Conservation (phyloP, 1,140 invertebrate species). For the Mactra quadrangularis region DNA sequence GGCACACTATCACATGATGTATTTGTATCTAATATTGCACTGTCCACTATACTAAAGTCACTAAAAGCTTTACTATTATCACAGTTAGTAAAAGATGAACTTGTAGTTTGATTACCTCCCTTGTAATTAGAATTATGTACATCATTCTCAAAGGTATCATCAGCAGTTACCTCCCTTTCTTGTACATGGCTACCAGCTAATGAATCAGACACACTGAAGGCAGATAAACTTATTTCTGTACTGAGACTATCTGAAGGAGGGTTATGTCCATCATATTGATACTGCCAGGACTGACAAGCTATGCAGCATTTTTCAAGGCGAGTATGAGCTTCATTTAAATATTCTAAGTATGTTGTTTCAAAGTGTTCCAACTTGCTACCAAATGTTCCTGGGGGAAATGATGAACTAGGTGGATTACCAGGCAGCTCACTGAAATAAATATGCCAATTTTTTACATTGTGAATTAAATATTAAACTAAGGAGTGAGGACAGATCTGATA, state of each 20-base stretch:
- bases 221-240: background rate
- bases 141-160: background rate
- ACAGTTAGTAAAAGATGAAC: background rate
- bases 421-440: constrained; percentile 53
- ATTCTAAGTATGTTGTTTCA: constrained; percentile 83
- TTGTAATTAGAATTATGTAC: background rate
- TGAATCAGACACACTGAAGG: background rate
- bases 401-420: constrained; percentile 51
- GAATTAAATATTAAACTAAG: too few relatives aligned
- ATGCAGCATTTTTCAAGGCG: constrained; percentile 89
- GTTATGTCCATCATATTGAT: constrained; percentile 89
- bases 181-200: background rate
- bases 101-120: background rate
- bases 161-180: constrained; percentile 12
- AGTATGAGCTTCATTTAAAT: constrained; percentile 90
- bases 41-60: constrained; percentile 31
- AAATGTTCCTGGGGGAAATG: constrained; percentile 62
- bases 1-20: constrained; percentile 35
- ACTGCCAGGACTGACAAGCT: constrained; percentile 91
- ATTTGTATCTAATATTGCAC: constrained; percentile 46
- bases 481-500: too few relatives aligned
- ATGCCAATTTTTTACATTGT: too few relatives aligned
- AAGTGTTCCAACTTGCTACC: constrained; percentile 69
- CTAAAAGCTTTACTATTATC: constrained; percentile 21
- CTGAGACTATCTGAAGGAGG: constrained; percentile 82